Evolutionary conservation across 2,113 vertebrate species (phyloP).

Genomic region (western clawed frog (Xenopus tropicalis)): DNA sequence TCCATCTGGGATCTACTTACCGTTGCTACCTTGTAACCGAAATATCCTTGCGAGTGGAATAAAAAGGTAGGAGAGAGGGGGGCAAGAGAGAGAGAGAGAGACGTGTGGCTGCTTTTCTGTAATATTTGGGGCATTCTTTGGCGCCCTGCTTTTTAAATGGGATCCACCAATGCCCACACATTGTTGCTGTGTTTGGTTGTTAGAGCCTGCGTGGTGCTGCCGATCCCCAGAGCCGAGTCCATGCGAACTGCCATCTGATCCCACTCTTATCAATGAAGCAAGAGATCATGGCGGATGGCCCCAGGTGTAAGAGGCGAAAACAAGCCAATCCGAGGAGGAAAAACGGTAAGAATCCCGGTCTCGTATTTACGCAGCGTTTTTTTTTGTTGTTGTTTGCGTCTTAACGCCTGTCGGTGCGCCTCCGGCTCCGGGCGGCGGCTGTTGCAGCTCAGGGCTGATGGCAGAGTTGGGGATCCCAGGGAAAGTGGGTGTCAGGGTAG

Average conservation of each 20-base stretch:
- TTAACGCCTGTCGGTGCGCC: neutral
- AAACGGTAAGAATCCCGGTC: constrained; percentile 85
- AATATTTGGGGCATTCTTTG: constrained; percentile 64
- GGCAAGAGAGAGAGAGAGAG: constrained; percentile 41
- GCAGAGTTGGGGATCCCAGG: constrained; percentile 39
- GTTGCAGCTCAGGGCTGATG: constrained; percentile 1
- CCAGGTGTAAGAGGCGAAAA: constrained; percentile 98
- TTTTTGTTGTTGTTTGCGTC: too few species aligned
- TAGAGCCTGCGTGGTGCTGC: constrained; percentile 81
- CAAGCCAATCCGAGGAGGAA: constrained; percentile 98
- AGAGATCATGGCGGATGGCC: constrained; percentile 98
- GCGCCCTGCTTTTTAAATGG: constrained; percentile 75
- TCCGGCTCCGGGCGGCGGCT: neutral
- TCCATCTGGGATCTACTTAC: constrained; percentile 63
- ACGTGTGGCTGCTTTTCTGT: constrained; percentile 33
- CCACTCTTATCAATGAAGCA: constrained; percentile 96
- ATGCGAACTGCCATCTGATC: constrained; percentile 98
- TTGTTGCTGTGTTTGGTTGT: constrained; percentile 82
- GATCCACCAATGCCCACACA: constrained; percentile 75
- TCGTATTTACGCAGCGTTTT: constrained; percentile 6
- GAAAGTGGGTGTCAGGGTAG: constrained; percentile 21
- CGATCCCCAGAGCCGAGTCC: constrained; percentile 78
- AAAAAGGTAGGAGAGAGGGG: constrained; percentile 22
- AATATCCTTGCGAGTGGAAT: neutral
- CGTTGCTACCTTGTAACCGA: constrained; percentile 55